Percentiles rank a stretch among this genome's conserved stretches.
These are phyloP conservation scores for Poeciliopsis paucimaculata DNA, from an alignment of 2,797 vertebrate genomes.

Conservation along the genomic window DNA sequence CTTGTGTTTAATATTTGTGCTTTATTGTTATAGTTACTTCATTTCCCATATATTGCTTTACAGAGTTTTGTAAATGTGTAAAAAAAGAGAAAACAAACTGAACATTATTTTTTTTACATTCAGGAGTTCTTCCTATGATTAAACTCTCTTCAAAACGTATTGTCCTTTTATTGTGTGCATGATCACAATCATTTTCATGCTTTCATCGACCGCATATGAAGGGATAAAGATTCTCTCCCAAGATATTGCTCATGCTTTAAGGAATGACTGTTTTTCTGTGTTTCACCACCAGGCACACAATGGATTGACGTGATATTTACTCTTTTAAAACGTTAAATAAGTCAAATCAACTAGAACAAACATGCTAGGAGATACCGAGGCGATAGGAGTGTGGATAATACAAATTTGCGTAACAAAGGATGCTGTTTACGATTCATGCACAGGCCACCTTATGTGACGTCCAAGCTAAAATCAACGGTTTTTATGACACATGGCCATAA, in stretches of 20 bases:
- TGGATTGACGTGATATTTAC: constrained; percentile 41
- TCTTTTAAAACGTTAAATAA: constrained; percentile 46
- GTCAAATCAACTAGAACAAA: constrained; percentile 60
- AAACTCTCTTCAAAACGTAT: constrained; percentile 33
- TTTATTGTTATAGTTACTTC: constrained; percentile 78
- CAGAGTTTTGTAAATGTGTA: constrained; percentile 67
- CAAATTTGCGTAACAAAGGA: constrained; percentile 45
- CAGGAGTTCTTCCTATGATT: constrained; percentile 52
- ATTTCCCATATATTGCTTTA: constrained; percentile 73
- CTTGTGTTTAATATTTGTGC: constrained; percentile 57
- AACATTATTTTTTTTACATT: constrained; percentile 63
- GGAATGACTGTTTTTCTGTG: constrained; percentile 47
- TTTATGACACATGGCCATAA: constrained; percentile 51
- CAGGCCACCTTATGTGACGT: constrained; percentile 43
- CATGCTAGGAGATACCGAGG: constrained; percentile 56
- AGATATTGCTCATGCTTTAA: constrained; percentile 77
- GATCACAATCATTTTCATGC: constrained; percentile 64
- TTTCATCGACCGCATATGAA: constrained; percentile 55
- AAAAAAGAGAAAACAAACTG: constrained; percentile 37
- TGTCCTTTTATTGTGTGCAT: constrained; percentile 31
- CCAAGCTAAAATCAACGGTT: constrained; percentile 45
- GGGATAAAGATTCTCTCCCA: constrained; percentile 28
- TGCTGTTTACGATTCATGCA: constrained; percentile 67
- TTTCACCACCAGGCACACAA: constrained; percentile 53
- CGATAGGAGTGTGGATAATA: constrained; percentile 11